Conservation (phyloP, 2,113 vertebrate genomes). For the Phyllostomus hastatus region DNA sequence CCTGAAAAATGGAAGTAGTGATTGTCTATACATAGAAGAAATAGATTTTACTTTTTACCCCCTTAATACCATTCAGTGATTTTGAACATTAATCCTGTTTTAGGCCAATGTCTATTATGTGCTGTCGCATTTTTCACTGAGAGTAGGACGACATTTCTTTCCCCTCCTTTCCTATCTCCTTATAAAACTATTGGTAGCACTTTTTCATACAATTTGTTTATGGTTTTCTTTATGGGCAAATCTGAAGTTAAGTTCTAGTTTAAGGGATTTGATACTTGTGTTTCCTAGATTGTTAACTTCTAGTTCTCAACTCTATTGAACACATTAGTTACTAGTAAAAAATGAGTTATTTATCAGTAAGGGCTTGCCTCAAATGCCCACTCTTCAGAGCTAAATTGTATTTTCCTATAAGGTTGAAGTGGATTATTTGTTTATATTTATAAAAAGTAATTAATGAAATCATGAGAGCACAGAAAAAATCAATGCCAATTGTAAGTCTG, state of each 20-base stretch:
- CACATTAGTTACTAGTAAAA: constrained; percentile 1
- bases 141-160: neutral
- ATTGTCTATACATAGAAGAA: neutral
- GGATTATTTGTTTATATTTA: constrained; percentile 47
- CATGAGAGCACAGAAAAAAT: neutral
- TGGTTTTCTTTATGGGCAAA: neutral
- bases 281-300: neutral
- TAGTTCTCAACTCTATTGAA: neutral
- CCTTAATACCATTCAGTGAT: neutral
- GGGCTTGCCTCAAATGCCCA: neutral
- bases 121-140: neutral
- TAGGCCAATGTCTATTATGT: neutral
- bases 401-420: neutral
- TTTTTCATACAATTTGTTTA: neutral
- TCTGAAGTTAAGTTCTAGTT: neutral
- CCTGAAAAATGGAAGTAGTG: neutral
- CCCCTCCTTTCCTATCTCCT: neutral
- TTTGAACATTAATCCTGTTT: constrained; percentile 21
- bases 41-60: neutral
- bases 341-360: constrained; percentile 31
- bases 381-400: neutral
- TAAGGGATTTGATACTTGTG: constrained; percentile 1
- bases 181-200: neutral
- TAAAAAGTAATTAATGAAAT: constrained; percentile 34
- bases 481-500: neutral